phyloP scores from a whole-genome alignment of 2,888 invertebrate genomes.

The Stenodera caucasica region DNA sequence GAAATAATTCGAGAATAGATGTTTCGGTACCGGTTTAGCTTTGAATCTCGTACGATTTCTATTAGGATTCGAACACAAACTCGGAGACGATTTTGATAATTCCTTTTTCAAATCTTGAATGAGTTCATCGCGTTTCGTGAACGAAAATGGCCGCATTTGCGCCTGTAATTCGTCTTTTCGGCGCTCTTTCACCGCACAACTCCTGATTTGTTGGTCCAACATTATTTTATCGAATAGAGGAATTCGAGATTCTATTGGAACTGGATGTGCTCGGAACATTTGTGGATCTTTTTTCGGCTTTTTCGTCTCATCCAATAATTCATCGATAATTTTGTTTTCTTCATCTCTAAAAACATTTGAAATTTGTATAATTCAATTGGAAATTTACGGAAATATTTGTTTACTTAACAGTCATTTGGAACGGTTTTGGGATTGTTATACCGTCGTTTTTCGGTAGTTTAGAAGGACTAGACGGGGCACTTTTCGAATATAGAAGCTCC shows the following conservation, averaged over 20 bases:
- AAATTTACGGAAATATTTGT: slow-evolving; percentile 9
- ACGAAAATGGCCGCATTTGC: slow-evolving; percentile 68
- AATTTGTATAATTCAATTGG: slow-evolving; percentile 16
- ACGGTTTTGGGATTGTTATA: slow-evolving; percentile 68
- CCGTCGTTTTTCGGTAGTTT: slow-evolving; percentile 50
- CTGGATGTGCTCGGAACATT: slow-evolving; percentile 64
- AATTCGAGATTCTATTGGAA: slow-evolving; percentile 71
- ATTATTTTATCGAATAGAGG: slow-evolving; percentile 72
- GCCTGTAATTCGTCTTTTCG: slow-evolving; percentile 65
- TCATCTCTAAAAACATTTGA: slow-evolving; percentile 61
- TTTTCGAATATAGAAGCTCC: slow-evolving; percentile 51
- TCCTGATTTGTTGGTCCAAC: slow-evolving; percentile 68
- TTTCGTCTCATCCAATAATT: slow-evolving; percentile 49
- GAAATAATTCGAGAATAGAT: slow-evolving; percentile 70
- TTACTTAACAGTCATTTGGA: slow-evolving; percentile 71
- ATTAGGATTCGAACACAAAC: slow-evolving; percentile 49
- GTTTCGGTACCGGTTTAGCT: slow-evolving; percentile 71
- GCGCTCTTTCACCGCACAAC: slow-evolving; percentile 62
- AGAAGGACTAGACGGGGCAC: slow-evolving; percentile 63
- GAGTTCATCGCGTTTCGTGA: slow-evolving; percentile 63
- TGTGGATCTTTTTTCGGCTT: slow-evolving; percentile 55
- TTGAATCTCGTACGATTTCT: slow-evolving; percentile 62
- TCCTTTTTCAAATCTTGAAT: slow-evolving; percentile 52
- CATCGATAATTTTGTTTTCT: slow-evolving; percentile 63
- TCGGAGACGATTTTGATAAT: slow-evolving; percentile 52